Base-by-base conservation (phyloP, 2,113 vertebrate genomes). In the Notechis scutatus region DNA sequence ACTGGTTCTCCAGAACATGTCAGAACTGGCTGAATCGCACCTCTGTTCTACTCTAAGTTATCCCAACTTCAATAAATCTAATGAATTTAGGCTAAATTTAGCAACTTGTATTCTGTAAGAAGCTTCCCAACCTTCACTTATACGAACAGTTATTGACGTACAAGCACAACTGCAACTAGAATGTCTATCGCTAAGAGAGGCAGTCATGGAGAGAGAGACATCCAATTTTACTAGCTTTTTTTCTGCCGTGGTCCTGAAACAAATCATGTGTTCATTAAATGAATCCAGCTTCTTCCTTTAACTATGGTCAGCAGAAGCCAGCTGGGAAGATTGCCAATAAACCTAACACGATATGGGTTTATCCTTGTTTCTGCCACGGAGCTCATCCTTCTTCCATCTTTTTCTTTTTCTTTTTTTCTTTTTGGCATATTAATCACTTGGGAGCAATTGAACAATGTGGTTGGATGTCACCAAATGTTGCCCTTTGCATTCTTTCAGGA, bases 401-500 rank as follows among this genome's bases (percentile, higher is more conserved):
- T 42, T 39, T 54, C 64, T 89, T 87, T 87, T 42, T 92, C 1
- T 50, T 50, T 50, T 50, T 50, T 47, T 47, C 47, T 47, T 50
- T 50, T 50, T 9, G 47, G 90, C n/a, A 88, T 85, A 89, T 90
- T 34, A 45, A 92, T 61, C 24, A n/a, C 91, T 52, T 8, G 1
- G 0, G 90, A 90, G 88, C 87, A 34, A 90, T 69, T 14, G 3
- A 5, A 56, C 12, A 2, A 4, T 0, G 0, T 15, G 7, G 14
- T 86, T 14, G 52, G 12, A 54, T 3, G 3, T 55, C 86, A 91
- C 52, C 88, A 91, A 89, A 85, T 52, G 24, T 87, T 52, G 45
- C 23, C 24, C 42, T 47, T 11, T 20, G 1, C 18, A 15, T 85
- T 81, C 92, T 95, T 90, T 94, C 4, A 2, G 89, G 94, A 94